phyloP scores from a whole-genome alignment of 2,797 vertebrate genomes.

The Odontamblyopus rebecca region DNA sequence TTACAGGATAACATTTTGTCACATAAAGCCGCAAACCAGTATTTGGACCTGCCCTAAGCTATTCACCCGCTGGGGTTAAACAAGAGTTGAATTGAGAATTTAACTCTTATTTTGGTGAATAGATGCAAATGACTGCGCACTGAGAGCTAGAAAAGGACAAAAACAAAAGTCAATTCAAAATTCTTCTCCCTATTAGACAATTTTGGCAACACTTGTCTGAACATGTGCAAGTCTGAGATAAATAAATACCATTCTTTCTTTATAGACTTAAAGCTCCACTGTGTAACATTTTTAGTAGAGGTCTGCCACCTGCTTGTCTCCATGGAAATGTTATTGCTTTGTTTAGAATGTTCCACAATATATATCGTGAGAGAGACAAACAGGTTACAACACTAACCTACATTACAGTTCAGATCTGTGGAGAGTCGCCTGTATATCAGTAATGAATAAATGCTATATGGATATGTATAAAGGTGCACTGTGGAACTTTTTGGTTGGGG shows the following conservation, averaged over 20 bases:
- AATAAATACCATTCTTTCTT: slow-evolving; percentile 21
- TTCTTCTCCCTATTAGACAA: background rate
- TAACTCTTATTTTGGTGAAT: background rate
- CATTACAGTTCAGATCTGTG: no score
- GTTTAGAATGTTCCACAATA: no score
- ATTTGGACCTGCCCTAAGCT: background rate
- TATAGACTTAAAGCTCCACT: background rate
- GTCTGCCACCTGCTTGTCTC: no score
- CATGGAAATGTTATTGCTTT: no score
- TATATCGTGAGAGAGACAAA: no score
- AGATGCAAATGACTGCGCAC: background rate
- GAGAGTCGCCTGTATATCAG: no score
- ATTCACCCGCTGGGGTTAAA: background rate
- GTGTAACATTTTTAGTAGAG: no score
- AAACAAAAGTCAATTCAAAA: background rate
- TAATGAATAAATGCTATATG: no score
- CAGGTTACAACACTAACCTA: no score
- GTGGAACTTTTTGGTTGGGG: no score
- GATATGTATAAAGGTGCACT: no score
- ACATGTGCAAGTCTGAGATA: background rate
- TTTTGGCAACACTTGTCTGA: background rate
- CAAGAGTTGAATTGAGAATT: background rate
- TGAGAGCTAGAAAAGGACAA: background rate
- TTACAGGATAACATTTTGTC: background rate
- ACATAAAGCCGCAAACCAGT: background rate